Percentiles rank a stretch among this genome's conserved stretches.
Evolutionary conservation across 2,113 vertebrate species (phyloP).

Genomic region (Coryphaenoides rupestris): DNA sequence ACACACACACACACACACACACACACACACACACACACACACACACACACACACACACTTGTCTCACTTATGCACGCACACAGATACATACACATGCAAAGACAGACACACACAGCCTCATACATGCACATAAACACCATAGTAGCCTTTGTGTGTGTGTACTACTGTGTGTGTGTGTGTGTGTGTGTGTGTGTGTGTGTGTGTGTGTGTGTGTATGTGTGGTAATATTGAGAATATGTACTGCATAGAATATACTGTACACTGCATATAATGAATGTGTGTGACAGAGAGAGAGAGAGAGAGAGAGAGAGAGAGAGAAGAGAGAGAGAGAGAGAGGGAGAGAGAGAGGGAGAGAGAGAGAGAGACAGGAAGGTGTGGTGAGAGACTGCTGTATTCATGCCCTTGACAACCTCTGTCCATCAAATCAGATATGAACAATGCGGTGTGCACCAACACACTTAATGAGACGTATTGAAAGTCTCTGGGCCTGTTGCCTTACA

Average conservation of each 20-base stretch:
- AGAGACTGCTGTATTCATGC: neutral
- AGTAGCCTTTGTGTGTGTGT: neutral
- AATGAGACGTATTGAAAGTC: conserved; percentile 7
- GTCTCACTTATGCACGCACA: too few species aligned
- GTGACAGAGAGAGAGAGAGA: neutral
- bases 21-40: too few species aligned
- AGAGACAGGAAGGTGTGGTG: too few species aligned
- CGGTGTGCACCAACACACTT: conserved; percentile 16
- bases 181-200: conserved; percentile 5
- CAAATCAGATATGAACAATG: conserved; percentile 12
- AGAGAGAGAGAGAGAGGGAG: neutral
- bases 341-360: neutral
- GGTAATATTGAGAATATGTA: too few species aligned
- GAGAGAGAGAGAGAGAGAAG: neutral
- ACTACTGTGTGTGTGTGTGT: conserved; percentile 8
- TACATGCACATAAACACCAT: too few species aligned
- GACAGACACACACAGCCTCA: too few species aligned
- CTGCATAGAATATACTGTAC: too few species aligned
- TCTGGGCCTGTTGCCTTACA: conserved; percentile 17
- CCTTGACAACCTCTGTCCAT: conserved; percentile 14
- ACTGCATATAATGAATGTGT: too few species aligned
- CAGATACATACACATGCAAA: neutral
- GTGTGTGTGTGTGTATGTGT: conserved; percentile 3
- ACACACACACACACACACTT: too few species aligned
- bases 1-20: neutral